These are phyloP conservation scores for Dromius quadrimaculatus DNA, from an alignment of 2,888 invertebrate species.

Conservation along the genomic window DNA sequence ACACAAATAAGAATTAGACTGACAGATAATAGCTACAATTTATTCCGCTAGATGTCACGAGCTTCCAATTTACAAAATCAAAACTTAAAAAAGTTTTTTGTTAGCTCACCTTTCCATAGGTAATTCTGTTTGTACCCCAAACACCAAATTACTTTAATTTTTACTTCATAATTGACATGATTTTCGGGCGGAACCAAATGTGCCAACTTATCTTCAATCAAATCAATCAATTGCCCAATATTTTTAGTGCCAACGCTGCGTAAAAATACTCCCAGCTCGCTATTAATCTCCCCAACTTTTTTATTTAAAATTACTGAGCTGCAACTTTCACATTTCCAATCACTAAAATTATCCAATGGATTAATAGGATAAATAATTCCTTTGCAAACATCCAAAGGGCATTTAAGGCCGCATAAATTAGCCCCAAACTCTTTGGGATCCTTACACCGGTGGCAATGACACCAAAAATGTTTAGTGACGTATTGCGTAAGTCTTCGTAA, in stretches of 20 bases:
- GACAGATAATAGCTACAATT: no score
- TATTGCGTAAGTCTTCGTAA: slow-evolving; percentile 74
- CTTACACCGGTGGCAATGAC: slow-evolving; percentile 74
- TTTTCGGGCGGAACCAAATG: slow-evolving; percentile 72
- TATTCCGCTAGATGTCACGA: no score
- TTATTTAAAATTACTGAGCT: slow-evolving; percentile 66
- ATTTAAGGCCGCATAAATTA: slow-evolving; percentile 71
- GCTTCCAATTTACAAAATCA: not conserved
- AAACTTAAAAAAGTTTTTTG: not conserved
- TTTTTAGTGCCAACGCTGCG: slow-evolving; percentile 68
- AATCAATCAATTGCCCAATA: slow-evolving; percentile 70
- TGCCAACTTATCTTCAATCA: slow-evolving; percentile 70
- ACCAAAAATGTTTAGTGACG: slow-evolving; percentile 77
- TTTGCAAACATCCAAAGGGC: slow-evolving; percentile 68
- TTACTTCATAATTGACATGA: slow-evolving; percentile 74
- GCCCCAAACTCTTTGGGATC: slow-evolving; percentile 77
- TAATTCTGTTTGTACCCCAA: slow-evolving; percentile 71
- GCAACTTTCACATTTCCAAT: slow-evolving; percentile 75
- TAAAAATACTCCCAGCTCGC: slow-evolving; percentile 71
- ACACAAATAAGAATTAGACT: no score
- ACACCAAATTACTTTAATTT: slow-evolving; percentile 74
- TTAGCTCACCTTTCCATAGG: slow-evolving; percentile 72
- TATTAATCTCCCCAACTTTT: slow-evolving; percentile 69
- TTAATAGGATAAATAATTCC: slow-evolving; percentile 72
- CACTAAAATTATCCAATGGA: slow-evolving; percentile 67